Base-by-base conservation (phyloP, 2,797 vertebrate genomes). In the Myotis planiceps region DNA sequence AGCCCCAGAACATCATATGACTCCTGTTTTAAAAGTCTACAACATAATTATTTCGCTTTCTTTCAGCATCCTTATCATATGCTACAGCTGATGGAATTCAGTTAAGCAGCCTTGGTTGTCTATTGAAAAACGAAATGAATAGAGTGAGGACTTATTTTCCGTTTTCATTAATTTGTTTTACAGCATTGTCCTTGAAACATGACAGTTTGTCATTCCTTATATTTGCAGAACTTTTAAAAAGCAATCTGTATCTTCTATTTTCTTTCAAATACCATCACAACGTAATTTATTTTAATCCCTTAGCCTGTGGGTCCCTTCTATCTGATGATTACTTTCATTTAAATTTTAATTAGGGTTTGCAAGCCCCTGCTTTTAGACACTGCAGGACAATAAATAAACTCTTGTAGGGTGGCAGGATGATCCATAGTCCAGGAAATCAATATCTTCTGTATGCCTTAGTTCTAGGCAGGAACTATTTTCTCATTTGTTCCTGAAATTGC, bases 341-440 rank as follows among this genome's bases (percentile, higher is more conserved):
- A 93, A 92, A 93, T 96, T 96, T 96, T 96, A 96, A 97, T 94
- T 94, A 93, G 45, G 32, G 15, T 74, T 93, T 96, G 42, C 23
- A 85, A 95, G 14, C 55, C 27, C 27, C 60, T 21, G 66, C 78
- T 94, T 93, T 51, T 74, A 78, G 63, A 83, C 10, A 90, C 53
- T 60, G 27, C 71, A 85, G 92, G 45, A 63, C 55, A 94, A 85
- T 94, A 96, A 96, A 89, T 85, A 95, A 65, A 74, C 74, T 92
- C 94, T 34, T 51, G 15, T 94, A 51, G 71, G 69, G 58, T 86
- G 76, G 29, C 80, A 60, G 60, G 34, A 39, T 84, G 37, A 95
- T 90, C 42, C 81, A 65, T 92, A 92, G 69, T 86, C 21, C 69
- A 95, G 81, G 53, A 96, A 97, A 86, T 96, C 96, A 86, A 90